Conservation (phyloP, 2,113 vertebrate genomes). For the Chiloscyllium plagiosum region DNA sequence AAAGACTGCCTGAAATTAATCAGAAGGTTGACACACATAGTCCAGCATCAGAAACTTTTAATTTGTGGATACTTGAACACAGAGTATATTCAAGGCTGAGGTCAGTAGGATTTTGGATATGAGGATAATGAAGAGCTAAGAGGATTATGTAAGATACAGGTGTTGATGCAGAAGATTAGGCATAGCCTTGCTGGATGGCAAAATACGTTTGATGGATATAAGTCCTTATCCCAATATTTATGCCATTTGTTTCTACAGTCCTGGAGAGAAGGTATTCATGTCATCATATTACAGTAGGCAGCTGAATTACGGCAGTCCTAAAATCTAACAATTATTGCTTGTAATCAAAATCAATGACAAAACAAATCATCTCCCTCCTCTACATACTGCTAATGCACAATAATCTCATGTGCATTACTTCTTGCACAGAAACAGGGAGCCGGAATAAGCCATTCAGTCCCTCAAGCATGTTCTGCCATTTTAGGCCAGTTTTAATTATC, state of each 20-base stretch:
- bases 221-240: not conserved
- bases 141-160: not conserved
- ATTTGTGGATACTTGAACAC: not conserved
- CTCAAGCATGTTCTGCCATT: too few relatives aligned
- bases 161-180: not conserved
- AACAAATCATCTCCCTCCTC: not conserved
- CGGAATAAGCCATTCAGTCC: too few relatives aligned
- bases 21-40: not conserved
- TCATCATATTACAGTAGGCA: not conserved
- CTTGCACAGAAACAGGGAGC: not conserved
- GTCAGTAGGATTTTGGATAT: not conserved
- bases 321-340: not conserved
- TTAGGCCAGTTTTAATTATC: too few relatives aligned
- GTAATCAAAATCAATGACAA: not conserved
- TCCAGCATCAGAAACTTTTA: not conserved
- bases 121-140: not conserved
- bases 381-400: not conserved
- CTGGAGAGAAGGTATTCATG: not conserved
- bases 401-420: not conserved
- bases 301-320: not conserved
- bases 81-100: not conserved
- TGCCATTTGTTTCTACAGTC: not conserved
- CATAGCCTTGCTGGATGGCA: not conserved
- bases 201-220: not conserved
- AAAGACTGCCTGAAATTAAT: too few relatives aligned